Evolutionary conservation across 1,140 invertebrate genomes (phyloP).

Genomic region (Leptopilina clavipes): DNA sequence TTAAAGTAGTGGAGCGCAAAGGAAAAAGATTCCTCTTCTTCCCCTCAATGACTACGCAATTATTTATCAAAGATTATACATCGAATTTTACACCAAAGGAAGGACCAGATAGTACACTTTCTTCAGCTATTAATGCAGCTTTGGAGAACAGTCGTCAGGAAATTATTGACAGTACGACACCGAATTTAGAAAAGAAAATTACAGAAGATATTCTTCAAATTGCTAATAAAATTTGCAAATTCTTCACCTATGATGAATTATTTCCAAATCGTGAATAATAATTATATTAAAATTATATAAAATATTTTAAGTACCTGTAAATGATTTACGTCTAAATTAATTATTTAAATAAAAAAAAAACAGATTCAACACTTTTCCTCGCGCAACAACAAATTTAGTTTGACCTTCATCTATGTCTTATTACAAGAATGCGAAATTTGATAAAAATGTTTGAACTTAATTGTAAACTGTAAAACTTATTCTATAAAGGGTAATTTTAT

Average conservation of each 20-base stretch:
- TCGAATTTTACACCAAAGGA: constrained; percentile 47
- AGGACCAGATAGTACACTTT: constrained; percentile 50
- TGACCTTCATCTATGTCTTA: no score
- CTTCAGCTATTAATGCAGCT: constrained; percentile 56
- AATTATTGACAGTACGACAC: constrained; percentile 55
- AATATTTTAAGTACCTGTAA: no score
- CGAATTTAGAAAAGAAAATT: constrained; percentile 61
- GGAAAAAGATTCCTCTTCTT: constrained; percentile 57
- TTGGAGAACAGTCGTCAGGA: constrained; percentile 57
- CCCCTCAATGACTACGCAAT: constrained; percentile 55
- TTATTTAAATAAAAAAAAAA: no score
- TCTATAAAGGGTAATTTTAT: no score
- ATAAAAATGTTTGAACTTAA: no score
- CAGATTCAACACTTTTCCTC: no score
- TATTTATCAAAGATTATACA: constrained; percentile 54
- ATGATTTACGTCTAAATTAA: no score
- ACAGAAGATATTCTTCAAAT: constrained; percentile 53
- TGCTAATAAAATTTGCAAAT: constrained; percentile 61
- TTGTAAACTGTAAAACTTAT: no score
- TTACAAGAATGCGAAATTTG: no score
- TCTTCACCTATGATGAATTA: constrained; percentile 66
- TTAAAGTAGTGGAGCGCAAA: constrained; percentile 48
- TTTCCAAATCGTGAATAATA: constrained; percentile 64
- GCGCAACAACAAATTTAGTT: no score
- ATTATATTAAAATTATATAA: background rate